Percentiles rank a stretch among this genome's conserved stretches.
phyloP scores from a whole-genome alignment of 2,797 vertebrate genomes.

The Syncerus caffer region DNA sequence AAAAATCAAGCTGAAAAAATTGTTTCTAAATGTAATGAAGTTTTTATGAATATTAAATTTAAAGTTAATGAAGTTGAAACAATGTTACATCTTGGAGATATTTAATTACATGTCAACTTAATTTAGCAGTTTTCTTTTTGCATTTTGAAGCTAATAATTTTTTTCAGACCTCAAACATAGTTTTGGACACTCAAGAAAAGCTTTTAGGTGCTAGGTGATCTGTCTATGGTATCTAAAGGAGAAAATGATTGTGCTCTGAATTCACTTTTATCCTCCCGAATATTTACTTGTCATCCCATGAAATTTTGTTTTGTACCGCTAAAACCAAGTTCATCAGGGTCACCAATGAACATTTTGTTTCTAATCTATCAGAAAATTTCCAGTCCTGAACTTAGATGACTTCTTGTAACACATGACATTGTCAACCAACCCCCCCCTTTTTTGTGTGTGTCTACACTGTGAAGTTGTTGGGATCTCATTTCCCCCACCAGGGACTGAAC shows the following conservation, averaged over 20 bases:
- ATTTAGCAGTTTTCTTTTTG: slow-evolving; percentile 54
- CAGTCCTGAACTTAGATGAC: not conserved
- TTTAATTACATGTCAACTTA: slow-evolving; percentile 70
- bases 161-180: slow-evolving; percentile 6
- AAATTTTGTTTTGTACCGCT: not conserved
- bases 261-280: not conserved
- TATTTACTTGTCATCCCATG: not conserved
- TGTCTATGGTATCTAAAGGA: not conserved
- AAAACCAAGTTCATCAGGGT: not conserved
- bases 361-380: not conserved
- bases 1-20: slow-evolving; percentile 49
- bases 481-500: not conserved
- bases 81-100: slow-evolving; percentile 56
- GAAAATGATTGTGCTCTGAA: not conserved
- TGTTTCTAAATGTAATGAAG: slow-evolving; percentile 51
- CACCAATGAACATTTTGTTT: not conserved
- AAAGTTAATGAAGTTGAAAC: slow-evolving; percentile 71
- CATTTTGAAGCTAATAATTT: slow-evolving; percentile 21
- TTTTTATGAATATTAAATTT: slow-evolving; percentile 68
- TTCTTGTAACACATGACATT: not conserved
- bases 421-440: not conserved
- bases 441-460: not conserved
- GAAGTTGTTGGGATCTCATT: not conserved
- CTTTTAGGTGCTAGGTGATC: not conserved
- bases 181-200: not conserved